phyloP scores from a whole-genome alignment of 2,888 invertebrate species.

The Rapana venosa region DNA sequence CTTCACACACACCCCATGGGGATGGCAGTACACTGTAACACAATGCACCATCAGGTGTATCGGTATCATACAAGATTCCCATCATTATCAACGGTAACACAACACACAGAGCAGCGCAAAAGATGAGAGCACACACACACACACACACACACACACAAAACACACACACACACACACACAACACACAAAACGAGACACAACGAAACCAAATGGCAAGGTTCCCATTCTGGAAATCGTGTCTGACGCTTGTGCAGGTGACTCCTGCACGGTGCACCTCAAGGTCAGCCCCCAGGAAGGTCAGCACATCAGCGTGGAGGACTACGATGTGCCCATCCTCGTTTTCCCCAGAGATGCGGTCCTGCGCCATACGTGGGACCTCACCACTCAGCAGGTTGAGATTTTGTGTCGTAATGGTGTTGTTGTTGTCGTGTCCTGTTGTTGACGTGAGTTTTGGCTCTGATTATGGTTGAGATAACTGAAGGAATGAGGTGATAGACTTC shows the following conservation, averaged over 20 bases:
- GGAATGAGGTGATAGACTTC: not conserved
- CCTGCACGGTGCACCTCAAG: constrained; percentile 92
- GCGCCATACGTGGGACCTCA: constrained; percentile 88
- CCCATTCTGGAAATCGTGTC: too few relatives aligned
- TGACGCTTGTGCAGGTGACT: constrained; percentile 83
- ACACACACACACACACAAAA: too few relatives aligned
- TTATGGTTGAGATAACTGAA: not conserved
- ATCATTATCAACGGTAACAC: too few relatives aligned
- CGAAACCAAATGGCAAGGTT: too few relatives aligned
- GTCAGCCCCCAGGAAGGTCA: constrained; percentile 90
- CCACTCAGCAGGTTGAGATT: constrained; percentile 89
- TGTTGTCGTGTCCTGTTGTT: not conserved
- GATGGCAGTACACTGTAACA: too few relatives aligned
- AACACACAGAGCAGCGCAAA: too few relatives aligned
- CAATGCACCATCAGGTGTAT: too few relatives aligned
- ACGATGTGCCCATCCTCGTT: constrained; percentile 92
- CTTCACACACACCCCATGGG: too few relatives aligned
- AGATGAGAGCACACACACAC: too few relatives aligned
- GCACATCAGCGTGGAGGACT: constrained; percentile 89
- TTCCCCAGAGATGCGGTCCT: constrained; percentile 80
- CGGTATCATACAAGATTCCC: too few relatives aligned
- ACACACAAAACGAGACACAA: too few relatives aligned
- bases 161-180: too few relatives aligned
- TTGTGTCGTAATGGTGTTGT: not conserved
- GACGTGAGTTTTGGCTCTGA: not conserved